Percentiles rank a stretch among this genome's conserved stretches.
phyloP scores from a whole-genome alignment of 2,797 vertebrate species.

The Acanthiza pusilla region DNA sequence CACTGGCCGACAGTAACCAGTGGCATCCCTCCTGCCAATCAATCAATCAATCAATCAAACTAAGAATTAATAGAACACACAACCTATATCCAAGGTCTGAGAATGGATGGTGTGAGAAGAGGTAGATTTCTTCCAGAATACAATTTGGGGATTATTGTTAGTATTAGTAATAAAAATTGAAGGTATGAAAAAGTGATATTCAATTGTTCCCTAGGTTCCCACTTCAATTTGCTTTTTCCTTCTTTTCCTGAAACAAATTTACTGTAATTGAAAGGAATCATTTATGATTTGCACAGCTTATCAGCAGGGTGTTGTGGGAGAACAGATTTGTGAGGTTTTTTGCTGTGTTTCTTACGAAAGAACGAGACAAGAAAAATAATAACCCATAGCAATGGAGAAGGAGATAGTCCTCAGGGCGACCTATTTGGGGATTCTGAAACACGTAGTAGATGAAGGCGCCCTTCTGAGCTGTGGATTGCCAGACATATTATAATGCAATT shows the following conservation, averaged over 20 bases:
- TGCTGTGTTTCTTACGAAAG: not conserved
- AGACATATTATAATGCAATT: not conserved
- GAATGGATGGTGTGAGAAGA: not conserved
- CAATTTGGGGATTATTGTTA: not conserved
- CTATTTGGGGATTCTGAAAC: not conserved
- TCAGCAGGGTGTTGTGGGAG: not conserved
- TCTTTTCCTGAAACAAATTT: not conserved
- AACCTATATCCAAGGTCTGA: not conserved
- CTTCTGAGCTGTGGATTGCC: not conserved
- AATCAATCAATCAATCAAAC: rapidly evolving
- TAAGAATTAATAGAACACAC: not conserved
- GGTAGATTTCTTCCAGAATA: not conserved
- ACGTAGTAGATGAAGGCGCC: not conserved
- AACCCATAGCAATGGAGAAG: not conserved
- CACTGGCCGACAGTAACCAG: not conserved
- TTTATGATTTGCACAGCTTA: not conserved
- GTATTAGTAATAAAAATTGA: not conserved
- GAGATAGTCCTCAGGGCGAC: not conserved
- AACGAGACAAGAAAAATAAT: not conserved
- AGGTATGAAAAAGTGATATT: not conserved
- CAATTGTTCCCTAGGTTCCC: not conserved
- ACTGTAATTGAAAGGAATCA: not conserved
- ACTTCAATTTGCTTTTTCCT: conserved; percentile 1
- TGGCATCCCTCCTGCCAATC: too few species aligned
- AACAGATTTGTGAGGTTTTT: not conserved